phyloP scores from a whole-genome alignment of 64 coral and sea anemone genomes.

The Montipora cactus region DNA sequence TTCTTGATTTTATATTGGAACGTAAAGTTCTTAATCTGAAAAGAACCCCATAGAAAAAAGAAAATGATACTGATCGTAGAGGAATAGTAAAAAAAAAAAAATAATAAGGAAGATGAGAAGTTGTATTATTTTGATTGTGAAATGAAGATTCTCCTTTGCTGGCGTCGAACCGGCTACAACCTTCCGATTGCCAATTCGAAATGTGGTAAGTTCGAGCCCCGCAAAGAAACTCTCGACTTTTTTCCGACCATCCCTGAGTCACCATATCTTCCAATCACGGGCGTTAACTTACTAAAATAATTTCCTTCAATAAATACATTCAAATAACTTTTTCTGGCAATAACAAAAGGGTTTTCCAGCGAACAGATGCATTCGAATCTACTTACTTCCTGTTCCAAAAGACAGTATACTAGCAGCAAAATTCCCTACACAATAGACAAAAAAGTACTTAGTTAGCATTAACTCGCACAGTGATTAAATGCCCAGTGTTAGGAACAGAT shows the following conservation, averaged over 20 bases:
- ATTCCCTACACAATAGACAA: conserved; percentile 32
- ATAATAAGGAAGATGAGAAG: background rate
- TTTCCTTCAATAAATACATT: no score
- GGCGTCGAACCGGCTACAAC: no score
- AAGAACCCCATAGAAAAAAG: background rate
- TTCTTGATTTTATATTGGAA: conserved; percentile 73
- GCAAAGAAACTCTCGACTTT: no score
- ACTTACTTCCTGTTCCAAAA: conserved; percentile 67
- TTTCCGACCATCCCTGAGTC: no score
- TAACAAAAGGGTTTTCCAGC: background rate
- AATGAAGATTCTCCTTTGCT: no score
- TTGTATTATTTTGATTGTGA: no score
- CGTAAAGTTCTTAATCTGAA: conserved; percentile 68
- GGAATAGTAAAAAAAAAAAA: background rate
- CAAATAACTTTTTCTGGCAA: no score
- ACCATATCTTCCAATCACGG: no score
- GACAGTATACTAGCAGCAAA: conserved; percentile 56
- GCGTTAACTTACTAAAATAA: no score
- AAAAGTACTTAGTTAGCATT: background rate
- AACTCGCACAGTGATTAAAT: background rate
- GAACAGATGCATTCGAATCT: background rate
- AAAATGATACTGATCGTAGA: background rate
- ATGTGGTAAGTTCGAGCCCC: no score
- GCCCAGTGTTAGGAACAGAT: no score
- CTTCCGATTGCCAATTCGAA: no score